These are phyloP conservation scores for Rhizomys pruinosus DNA, from an alignment of 2,113 vertebrate genomes.

Conservation along the genomic window DNA sequence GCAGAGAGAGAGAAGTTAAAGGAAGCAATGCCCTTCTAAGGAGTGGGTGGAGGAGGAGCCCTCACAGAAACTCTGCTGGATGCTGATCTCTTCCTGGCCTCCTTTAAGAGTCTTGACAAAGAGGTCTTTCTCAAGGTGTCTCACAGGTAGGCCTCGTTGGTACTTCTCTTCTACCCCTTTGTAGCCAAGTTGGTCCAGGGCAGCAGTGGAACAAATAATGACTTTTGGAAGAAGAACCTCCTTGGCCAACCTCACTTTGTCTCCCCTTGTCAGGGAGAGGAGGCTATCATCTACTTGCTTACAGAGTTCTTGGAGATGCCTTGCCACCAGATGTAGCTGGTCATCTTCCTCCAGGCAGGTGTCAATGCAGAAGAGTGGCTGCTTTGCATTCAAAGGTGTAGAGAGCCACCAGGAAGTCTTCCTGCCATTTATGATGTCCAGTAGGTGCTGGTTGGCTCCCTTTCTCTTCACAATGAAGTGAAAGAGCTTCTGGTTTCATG, in stretches of 20 bases:
- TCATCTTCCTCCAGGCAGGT: slow-evolving; percentile 92
- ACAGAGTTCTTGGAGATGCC: slow-evolving; percentile 89
- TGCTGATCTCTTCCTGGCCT: not conserved
- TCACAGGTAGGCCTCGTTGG: slow-evolving; percentile 88
- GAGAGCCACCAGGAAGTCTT: too few relatives aligned
- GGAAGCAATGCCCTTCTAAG: not conserved
- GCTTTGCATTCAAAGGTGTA: too few relatives aligned
- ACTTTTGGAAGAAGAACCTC: too few relatives aligned
- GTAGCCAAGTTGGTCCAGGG: slow-evolving; percentile 85
- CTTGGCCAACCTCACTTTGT: slow-evolving; percentile 86
- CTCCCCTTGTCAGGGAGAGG: slow-evolving; percentile 67
- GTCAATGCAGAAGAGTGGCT: slow-evolving; percentile 78
- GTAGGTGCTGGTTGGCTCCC: too few relatives aligned
- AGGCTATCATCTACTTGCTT: slow-evolving; percentile 49
- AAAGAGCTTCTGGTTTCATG: too few relatives aligned
- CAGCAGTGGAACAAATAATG: too few relatives aligned
- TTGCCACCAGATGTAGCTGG: slow-evolving; percentile 90
- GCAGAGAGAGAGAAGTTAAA: not conserved
- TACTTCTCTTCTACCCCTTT: slow-evolving; percentile 92
- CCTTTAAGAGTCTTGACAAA: too few relatives aligned
- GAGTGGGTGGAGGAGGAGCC: not conserved
- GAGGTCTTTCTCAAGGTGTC: slow-evolving; percentile 75
- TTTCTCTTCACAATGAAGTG: too few relatives aligned
- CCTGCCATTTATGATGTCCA: too few relatives aligned
- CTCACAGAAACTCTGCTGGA: not conserved